Base-by-base conservation (phyloP, 1,140 invertebrate species). In the Aporrectodea caliginosa region DNA sequence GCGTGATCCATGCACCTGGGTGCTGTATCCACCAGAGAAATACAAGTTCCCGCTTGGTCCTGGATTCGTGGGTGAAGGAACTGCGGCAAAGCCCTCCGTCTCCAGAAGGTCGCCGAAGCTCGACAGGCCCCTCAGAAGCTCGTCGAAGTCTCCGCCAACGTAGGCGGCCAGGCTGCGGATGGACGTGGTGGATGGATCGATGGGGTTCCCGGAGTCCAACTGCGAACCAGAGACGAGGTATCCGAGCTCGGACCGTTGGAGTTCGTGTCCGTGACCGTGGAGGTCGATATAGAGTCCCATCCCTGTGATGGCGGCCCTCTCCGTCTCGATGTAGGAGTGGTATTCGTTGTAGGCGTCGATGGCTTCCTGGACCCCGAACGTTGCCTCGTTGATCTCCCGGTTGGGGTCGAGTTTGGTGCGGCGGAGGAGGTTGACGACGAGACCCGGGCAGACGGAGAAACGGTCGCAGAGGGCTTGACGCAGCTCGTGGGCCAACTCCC, bases 161-260 rank as follows among this genome's bases (percentile, higher is more conserved):
- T 75, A 69, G 71, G 6, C 35, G 35, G n/a, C n/a, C 22, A n/a
- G 76, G 30, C 16, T 77, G 58, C n/a, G 31, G 30, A 78, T 34
- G 77, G 30, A 29, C 34, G 33, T 35, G 32, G 70, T 78, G 14
- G 69, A 43, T 22, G 76, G 31, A 12, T 71, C 31, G 22, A 80
- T 33, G 58, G 35, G 58, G 29, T 32, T 32, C 16, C 73, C 34
- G 2, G 32, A 69, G 73, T 82, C 75, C 16, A 82, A 70, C 22
- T 76, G 69, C 22, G 29, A 1, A n/a, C 22, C 73, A 31, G 31
- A 74, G 1, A 80, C 43, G 16, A 75, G 34, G 74, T 82, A 82
- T 16, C 81, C 81, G 22, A 82, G 34, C 77, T 82, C 81, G 14
- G 76, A n/a, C 81, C 80, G 82, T 35, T 81, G 69, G 22, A 78